Evolutionary conservation across 2,113 vertebrate species (phyloP).

Genomic region (Leptosomus discolor): DNA sequence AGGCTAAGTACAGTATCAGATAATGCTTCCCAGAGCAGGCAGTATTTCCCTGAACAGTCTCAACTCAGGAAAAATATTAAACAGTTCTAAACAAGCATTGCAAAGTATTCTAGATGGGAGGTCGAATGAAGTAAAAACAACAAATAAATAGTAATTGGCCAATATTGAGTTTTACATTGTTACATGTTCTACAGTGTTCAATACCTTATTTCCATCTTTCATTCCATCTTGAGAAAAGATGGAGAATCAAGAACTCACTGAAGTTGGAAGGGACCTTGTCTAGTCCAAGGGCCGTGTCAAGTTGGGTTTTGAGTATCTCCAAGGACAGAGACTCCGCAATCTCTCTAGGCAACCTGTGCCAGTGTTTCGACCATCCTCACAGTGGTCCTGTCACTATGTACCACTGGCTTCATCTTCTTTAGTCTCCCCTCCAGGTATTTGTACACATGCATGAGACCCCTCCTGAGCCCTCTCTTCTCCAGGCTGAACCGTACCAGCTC

Average conservation of each 20-base stretch:
- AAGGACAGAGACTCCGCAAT: neutral
- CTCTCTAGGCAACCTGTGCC: neutral
- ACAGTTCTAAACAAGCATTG: neutral
- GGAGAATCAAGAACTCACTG: neutral
- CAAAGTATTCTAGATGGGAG: neutral
- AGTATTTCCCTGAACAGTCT: neutral
- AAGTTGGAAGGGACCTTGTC: neutral
- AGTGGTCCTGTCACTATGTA: neutral
- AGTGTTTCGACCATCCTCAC: neutral
- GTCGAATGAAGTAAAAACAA: neutral
- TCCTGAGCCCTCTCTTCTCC: neutral
- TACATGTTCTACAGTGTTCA: neutral
- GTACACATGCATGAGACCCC: neutral
- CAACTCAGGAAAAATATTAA: neutral
- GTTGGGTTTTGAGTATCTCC: fast-evolving
- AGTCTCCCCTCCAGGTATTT: neutral
- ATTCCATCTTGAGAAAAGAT: neutral
- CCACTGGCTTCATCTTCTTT: neutral
- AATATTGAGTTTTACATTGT: neutral
- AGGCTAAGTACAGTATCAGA: neutral
- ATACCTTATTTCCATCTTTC: neutral
- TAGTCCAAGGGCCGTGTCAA: neutral
- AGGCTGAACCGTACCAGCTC: neutral
- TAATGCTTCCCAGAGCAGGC: neutral
- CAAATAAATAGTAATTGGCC: neutral